Evolutionary conservation across 2,797 vertebrate genomes (phyloP), one percentile per base, ranked within the genome.

Genomic region (Tolypeutes matacus): DNA sequence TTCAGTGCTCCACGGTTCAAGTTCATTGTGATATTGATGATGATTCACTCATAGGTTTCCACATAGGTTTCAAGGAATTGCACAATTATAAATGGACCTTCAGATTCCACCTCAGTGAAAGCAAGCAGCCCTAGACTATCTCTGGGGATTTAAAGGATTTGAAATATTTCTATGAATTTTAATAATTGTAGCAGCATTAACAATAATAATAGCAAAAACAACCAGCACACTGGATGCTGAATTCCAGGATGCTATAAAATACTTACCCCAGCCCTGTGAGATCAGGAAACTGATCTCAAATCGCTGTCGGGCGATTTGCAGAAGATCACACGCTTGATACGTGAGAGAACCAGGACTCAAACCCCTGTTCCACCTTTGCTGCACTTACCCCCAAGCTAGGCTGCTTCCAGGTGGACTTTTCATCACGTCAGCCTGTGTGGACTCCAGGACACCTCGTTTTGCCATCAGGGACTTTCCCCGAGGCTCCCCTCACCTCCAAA

Each of bases 121-220:
- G 23, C 31, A 46, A 75, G 23, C 4, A 62, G 9, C 29, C 15
- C 42, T 27, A 18, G 62, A 92, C 14, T 77, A 46, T 75, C 42
- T 91, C 34, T 62, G 21, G 46, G 31, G 27, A 96, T 27, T n/a
- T 27, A 58, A 75, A 89, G 56, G 46, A 80, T 78, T 29, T 39
- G 56, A 77, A 78, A 49, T 39, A 8, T 7, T 27, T 20, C 9
- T 46, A 18, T 13, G 18, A 34, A 11, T n/a, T 34, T 39, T 84
- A 27, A 83, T 42, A 27, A 69, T 23, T 7, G 11, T 20, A 58
- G 60, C 1, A 4, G 21, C 21, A 49, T 62, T 49, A 17, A 72
- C 18, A 78, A 76, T 8, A 84, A 2, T 34, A 36, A 31, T 42
- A 62, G 62, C 3, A 18, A 56, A 60, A 60, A 17, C 25, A 31